These are phyloP conservation scores for Acanthacorydalis orientalis DNA, from an alignment of 2,888 invertebrate species.

Conservation along the genomic window DNA sequence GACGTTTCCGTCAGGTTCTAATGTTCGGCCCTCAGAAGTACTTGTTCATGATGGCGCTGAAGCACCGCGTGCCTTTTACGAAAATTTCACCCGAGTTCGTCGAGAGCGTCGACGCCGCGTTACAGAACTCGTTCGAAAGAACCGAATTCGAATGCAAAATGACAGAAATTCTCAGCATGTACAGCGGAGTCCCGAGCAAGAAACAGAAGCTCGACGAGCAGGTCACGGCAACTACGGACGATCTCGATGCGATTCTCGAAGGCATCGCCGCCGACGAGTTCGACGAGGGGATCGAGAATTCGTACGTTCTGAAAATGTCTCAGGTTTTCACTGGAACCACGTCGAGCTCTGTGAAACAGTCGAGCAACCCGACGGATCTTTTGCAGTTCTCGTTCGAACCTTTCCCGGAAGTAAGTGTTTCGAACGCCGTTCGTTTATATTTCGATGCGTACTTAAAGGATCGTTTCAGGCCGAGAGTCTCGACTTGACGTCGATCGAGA, in stretches of 20 bases:
- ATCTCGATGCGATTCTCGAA: conserved; percentile 16
- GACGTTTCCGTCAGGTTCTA: conserved; percentile 26
- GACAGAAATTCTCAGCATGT: conserved; percentile 9
- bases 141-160: conserved; percentile 5
- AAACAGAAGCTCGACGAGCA: conserved; percentile 10
- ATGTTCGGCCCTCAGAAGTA: conserved; percentile 46
- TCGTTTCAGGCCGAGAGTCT: conserved; percentile 48
- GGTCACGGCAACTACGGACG: conserved; percentile 14
- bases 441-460: too few species aligned
- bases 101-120: conserved; percentile 17
- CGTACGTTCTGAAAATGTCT: conserved; percentile 53
- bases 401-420: conserved; percentile 36
- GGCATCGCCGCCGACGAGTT: conserved; percentile 20
- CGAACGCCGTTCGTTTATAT: too few species aligned
- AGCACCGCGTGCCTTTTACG: conserved; percentile 38
- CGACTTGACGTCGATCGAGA: conserved; percentile 43
- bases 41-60: conserved; percentile 42
- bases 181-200: conserved; percentile 5
- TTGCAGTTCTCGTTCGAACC: conserved; percentile 35
- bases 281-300: conserved; percentile 37
- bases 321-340: conserved; percentile 32
- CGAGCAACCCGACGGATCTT: conserved; percentile 14
- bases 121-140: conserved; percentile 9
- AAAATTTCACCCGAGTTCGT: conserved; percentile 33
- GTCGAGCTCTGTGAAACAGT: conserved; percentile 15